Evolutionary conservation across 30 jellyfish, hydroid and myxozoan species (phyloP).

Genomic region (Turritopsis rubra): DNA sequence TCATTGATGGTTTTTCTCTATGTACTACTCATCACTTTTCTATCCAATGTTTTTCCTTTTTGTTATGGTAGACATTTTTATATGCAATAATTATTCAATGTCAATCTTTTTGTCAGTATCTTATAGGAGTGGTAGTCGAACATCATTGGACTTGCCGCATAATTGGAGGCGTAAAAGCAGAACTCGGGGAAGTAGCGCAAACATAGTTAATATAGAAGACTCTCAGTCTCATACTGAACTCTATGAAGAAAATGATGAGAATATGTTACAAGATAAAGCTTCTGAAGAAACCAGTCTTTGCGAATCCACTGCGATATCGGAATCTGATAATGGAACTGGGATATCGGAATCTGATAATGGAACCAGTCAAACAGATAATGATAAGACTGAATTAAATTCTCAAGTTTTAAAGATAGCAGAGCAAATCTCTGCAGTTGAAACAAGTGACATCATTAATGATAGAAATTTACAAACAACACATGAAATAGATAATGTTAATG

Average conservation of each 20-base stretch:
- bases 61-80: too few relatives aligned
- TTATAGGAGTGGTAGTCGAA: neutral
- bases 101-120: neutral
- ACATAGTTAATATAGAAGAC: slow-evolving; percentile 44
- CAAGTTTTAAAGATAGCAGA: neutral
- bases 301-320: too few relatives aligned
- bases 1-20: too few relatives aligned
- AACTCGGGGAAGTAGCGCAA: slow-evolving; percentile 27
- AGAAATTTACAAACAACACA: neutral
- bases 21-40: too few relatives aligned
- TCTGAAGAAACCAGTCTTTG: neutral
- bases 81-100: too few relatives aligned
- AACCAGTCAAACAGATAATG: neutral
- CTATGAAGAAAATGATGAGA: neutral
- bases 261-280: neutral
- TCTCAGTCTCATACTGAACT: neutral
- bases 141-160: neutral
- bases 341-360: too few relatives aligned
- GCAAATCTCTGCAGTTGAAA: neutral
- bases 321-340: too few relatives aligned
- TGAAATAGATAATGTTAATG: neutral
- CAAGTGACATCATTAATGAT: neutral
- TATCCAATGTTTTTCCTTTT: too few relatives aligned
- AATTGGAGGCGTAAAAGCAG: slow-evolving; percentile 4
- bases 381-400: neutral